Conservation (phyloP, 2,888 invertebrate genomes). For the Adelognathus sp. region DNA sequence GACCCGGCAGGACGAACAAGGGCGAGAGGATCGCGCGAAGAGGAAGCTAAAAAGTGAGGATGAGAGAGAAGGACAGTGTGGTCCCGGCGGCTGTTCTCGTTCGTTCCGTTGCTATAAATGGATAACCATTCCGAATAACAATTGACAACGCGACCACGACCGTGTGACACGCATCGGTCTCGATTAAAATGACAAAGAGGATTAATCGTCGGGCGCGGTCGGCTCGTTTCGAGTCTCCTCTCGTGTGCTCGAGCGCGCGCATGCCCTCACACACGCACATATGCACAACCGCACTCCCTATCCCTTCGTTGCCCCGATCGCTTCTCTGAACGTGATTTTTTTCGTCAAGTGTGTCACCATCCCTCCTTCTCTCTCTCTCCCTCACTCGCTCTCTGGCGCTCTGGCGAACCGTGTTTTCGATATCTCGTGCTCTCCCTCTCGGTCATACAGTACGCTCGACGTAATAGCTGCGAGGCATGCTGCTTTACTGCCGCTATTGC, state of each 20-base stretch:
- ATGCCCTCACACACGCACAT: background rate
- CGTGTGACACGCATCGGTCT: slow-evolving; percentile 67
- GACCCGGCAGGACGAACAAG: background rate
- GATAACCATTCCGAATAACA: slow-evolving; percentile 73
- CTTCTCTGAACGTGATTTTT: background rate
- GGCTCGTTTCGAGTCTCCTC: slow-evolving; percentile 45
- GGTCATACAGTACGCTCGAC: background rate
- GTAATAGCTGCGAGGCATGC: background rate
- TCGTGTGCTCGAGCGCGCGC: background rate
- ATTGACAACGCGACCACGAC: slow-evolving; percentile 71
- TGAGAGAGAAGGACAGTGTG: background rate
- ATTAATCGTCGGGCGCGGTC: slow-evolving; percentile 66
- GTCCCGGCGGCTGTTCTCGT: slow-evolving; percentile 43
- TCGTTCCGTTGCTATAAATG: slow-evolving; percentile 68
- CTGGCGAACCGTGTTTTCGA: background rate
- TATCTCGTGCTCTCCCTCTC: background rate
- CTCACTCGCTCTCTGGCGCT: background rate
- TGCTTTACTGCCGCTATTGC: background rate
- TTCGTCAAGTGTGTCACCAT: background rate
- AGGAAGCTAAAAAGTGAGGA: background rate
- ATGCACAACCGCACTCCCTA: background rate
- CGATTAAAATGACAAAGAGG: slow-evolving; percentile 71
- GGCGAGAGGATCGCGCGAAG: background rate
- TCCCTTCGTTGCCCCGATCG: slow-evolving; percentile 1
- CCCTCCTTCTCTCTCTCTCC: background rate